These are phyloP conservation scores for Cinclus mexicanus DNA, from an alignment of 2,113 vertebrate genomes.

Conservation along the genomic window DNA sequence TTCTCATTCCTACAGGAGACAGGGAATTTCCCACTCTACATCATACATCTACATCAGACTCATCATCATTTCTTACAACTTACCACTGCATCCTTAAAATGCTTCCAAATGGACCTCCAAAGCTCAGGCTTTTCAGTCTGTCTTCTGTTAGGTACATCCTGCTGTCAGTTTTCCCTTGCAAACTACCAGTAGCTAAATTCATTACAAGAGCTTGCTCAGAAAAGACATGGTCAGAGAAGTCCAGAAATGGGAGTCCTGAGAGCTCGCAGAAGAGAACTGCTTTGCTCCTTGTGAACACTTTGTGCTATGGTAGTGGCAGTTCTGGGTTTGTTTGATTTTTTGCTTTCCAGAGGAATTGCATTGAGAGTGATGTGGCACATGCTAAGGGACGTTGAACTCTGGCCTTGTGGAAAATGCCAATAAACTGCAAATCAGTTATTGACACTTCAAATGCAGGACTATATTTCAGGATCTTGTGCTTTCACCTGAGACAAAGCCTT, in stretches of 20 bases:
- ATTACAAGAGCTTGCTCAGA: background rate
- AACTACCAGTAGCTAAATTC: background rate
- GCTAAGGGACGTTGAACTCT: background rate
- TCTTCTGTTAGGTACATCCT: background rate
- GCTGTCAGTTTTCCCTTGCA: background rate
- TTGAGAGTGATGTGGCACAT: background rate
- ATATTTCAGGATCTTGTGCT: background rate
- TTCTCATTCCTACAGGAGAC: rapidly evolving
- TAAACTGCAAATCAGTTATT: background rate
- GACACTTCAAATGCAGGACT: background rate
- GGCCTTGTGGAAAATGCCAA: background rate
- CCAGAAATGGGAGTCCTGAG: background rate
- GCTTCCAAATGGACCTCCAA: background rate
- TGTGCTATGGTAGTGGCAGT: background rate
- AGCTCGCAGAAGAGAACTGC: background rate
- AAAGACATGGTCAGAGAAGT: background rate
- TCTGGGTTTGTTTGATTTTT: background rate
- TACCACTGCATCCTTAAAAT: background rate
- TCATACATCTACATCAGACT: background rate
- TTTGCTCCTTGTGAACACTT: background rate
- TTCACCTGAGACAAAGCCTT: background rate
- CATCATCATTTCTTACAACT: background rate
- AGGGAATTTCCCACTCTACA: background rate
- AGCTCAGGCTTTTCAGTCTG: background rate
- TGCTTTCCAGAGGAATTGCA: background rate